Evolutionary conservation across 1,140 invertebrate genomes (phyloP).

Genomic region (Aphaenogaster ashmeadi): DNA sequence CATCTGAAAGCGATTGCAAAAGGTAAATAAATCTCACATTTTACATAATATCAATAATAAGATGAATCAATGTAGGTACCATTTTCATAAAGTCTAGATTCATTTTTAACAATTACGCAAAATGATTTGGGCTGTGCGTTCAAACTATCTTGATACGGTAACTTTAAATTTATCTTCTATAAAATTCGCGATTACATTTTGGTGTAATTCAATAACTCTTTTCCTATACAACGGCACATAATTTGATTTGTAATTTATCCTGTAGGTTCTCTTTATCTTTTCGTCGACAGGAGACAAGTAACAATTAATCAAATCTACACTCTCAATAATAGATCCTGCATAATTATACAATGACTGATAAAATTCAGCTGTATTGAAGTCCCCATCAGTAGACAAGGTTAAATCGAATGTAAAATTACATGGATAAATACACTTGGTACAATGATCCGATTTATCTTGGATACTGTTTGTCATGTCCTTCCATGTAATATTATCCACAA

Average conservation of each 20-base stretch:
- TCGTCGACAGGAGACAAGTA: conserved; percentile 79
- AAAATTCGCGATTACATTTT: conserved; percentile 81
- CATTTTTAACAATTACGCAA: background rate
- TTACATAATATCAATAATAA: conserved; percentile 12
- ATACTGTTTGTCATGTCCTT: conserved; percentile 53
- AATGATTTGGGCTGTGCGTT: background rate
- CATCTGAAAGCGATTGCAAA: conserved; percentile 76
- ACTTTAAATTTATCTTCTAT: conserved; percentile 81
- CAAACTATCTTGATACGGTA: conserved; percentile 72
- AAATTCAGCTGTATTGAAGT: conserved; percentile 79
- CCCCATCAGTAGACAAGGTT: conserved; percentile 74
- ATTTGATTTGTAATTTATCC: conserved; percentile 84
- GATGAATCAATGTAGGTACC: conserved; percentile 25
- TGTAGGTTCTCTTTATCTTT: conserved; percentile 82
- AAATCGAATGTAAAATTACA: conserved; percentile 83
- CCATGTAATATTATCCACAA: conserved; percentile 62
- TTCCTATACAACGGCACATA: conserved; percentile 81
- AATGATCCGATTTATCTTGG: background rate
- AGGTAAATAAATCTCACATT: background rate
- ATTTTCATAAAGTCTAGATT: conserved; percentile 49
- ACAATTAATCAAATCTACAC: conserved; percentile 79
- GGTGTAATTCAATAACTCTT: conserved; percentile 84
- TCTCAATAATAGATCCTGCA: conserved; percentile 81
- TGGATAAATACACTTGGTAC: conserved; percentile 71
- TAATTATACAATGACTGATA: conserved; percentile 81